Conservation (phyloP, 2,888 invertebrate genomes). For the Tryphoninae sp. region DNA sequence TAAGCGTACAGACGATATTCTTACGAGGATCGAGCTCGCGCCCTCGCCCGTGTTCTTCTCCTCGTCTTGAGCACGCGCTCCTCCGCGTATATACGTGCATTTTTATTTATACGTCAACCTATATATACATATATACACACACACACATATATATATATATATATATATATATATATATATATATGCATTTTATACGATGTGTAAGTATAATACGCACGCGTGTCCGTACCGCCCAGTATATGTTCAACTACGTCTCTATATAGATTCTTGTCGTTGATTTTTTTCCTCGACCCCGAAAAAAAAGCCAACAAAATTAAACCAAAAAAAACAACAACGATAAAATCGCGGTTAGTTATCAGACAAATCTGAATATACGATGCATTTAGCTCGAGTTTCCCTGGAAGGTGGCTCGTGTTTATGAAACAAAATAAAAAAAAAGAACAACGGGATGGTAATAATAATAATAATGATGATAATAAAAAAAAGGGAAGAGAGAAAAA, state of each 20-base stretch:
- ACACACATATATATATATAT: conserved; percentile 18
- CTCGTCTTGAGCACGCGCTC: conserved; percentile 58
- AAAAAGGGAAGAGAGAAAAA: neutral
- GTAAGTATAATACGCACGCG: conserved; percentile 56
- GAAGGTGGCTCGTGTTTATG: conserved; percentile 27
- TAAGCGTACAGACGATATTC: conserved; percentile 47
- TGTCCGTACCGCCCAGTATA: conserved; percentile 52
- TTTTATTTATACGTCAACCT: neutral
- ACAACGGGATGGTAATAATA: conserved; percentile 6
- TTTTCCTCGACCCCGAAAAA: neutral
- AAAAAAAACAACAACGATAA: conserved; percentile 27
- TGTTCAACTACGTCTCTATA: conserved; percentile 37
- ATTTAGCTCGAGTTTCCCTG: conserved; percentile 48
- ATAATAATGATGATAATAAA: conserved; percentile 12
- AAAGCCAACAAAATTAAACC: conserved; percentile 16
- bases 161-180: conserved; percentile 14
- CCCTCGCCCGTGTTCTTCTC: conserved; percentile 56
- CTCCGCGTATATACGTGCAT: conserved; percentile 7
- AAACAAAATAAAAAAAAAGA: neutral
- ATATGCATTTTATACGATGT: conserved; percentile 27
- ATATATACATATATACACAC: conserved; percentile 17
- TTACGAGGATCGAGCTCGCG: conserved; percentile 44
- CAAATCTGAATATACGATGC: conserved; percentile 46
- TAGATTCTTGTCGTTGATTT: neutral
- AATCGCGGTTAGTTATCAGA: conserved; percentile 51